Evolutionary conservation across 2,113 vertebrate genomes (phyloP), one percentile per base, ranked within the genome.

Genomic region (Mobula birostris): DNA sequence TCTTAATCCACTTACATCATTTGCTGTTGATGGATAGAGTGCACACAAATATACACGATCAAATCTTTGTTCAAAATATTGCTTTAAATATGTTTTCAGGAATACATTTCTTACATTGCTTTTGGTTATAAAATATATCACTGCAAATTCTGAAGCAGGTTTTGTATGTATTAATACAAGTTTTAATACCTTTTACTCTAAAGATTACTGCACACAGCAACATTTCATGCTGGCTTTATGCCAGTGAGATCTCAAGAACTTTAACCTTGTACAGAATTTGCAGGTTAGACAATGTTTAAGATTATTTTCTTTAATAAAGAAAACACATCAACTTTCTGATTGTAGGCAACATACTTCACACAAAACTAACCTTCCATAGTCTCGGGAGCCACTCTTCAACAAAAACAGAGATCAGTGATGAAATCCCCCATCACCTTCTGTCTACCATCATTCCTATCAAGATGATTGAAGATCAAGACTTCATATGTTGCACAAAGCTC

Each of bases 1-100:
- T 96, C 99, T 98, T 96, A 99, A 96, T 70, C 98, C 98, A 85
- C 99, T 98, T 94, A 99, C 98, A 96, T 99, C 99, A 95, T 99
- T 99, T 95, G 99, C 99, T 99, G 94, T 94, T 72, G 12, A 5
- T 91, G 94, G 94, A 70, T 58, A 94, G 94, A 29, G 3, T 77
- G 12, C 0, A 72, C 94, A 93, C 14, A 94, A 0, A 74, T 29
- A 48, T 11, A 72, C 40, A 74, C 74, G 11, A 93, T 70, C 68
- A 76, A 93, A 56, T 27, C 6, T 27, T 72, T 48, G 32, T 4
- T 93, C 36, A 29, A 27, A 40, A 27, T 24, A 76, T 29, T 40
- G 68, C 5, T 27, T 74, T 48, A 3, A 24, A 29, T 36, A 15
- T 12, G 56, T 36, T 91, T 77, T 61, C 2, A 72, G 12, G 56